A percentile compares a stretch with the other conserved stretches of the same genome.
phyloP scores from a whole-genome alignment of 1,140 invertebrate genomes.

The Lamellibrachia luymesi region DNA sequence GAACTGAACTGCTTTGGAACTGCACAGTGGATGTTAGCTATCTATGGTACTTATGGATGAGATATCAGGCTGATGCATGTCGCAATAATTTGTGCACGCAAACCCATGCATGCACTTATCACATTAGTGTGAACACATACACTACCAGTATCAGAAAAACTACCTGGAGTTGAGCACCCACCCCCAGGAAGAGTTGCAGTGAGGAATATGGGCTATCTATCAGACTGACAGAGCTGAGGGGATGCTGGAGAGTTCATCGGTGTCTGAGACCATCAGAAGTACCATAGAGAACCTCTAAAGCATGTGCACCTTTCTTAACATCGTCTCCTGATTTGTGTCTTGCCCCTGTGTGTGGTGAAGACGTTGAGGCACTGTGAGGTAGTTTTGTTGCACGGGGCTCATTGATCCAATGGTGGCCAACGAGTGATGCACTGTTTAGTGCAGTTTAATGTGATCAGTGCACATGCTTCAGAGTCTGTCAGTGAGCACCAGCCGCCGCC shows the following conservation, averaged over 20 bases:
- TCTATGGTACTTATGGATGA: too few species aligned
- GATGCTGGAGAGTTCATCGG: not conserved
- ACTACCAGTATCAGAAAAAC: too few species aligned
- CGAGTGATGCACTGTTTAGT: not conserved
- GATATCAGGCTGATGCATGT: too few species aligned
- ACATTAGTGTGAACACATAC: too few species aligned
- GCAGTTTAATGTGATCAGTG: not conserved
- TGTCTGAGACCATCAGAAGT: not conserved
- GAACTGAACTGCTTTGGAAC: too few species aligned
- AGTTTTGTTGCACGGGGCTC: not conserved
- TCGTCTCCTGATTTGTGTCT: not conserved
- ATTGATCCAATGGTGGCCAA: not conserved
- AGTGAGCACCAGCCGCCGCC: too few species aligned
- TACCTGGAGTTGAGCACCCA: not conserved
- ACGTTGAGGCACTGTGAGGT: not conserved
- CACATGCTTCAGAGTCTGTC: not conserved
- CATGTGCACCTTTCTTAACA: not conserved
- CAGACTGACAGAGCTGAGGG: not conserved
- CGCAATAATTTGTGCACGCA: too few species aligned
- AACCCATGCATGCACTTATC: too few species aligned
- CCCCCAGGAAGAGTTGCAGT: not conserved
- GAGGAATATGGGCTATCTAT: not conserved
- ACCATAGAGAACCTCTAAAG: not conserved
- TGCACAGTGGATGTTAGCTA: too few species aligned
- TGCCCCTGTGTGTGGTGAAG: not conserved